These are phyloP conservation scores for Poeciliopsis turneri DNA, from an alignment of 2,797 vertebrate genomes.

Conservation along the genomic window DNA sequence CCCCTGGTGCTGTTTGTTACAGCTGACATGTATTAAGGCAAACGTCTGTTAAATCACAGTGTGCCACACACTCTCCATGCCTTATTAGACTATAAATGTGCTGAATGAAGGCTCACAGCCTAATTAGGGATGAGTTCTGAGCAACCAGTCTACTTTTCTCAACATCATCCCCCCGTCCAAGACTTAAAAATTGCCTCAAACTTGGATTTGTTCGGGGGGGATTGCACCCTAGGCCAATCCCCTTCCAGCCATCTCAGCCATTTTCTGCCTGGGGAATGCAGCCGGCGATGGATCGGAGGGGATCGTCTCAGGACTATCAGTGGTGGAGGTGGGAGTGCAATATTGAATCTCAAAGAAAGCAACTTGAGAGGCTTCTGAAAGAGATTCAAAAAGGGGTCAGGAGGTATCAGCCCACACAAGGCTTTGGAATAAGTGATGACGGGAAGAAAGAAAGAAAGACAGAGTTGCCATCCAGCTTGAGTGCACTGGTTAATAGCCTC, in stretches of 20 bases:
- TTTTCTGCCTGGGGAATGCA: conserved; percentile 58
- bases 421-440: conserved; percentile 61
- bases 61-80: conserved; percentile 59
- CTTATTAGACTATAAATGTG: conserved; percentile 74
- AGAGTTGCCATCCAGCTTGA: conserved; percentile 44
- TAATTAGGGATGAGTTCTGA: conserved; percentile 73
- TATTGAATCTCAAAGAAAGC: conserved; percentile 47
- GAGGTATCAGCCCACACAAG: conserved; percentile 45
- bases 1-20: conserved; percentile 29
- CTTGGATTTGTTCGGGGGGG: conserved; percentile 51
- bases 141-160: conserved; percentile 35
- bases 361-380: conserved; percentile 57
- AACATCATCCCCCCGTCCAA: conserved; percentile 31
- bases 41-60: conserved; percentile 72
- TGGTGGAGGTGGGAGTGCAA: conserved; percentile 50
- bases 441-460: conserved; percentile 38
- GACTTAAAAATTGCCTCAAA: conserved; percentile 63
- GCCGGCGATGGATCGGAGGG: conserved; percentile 43
- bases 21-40: conserved; percentile 70
- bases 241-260: conserved; percentile 60
- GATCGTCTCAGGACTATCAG: conserved; percentile 50
- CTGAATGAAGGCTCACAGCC: conserved; percentile 61
- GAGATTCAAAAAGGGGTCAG: conserved; percentile 55
- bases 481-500: conserved; percentile 66
- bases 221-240: conserved; percentile 67